These are phyloP conservation scores for Nomada lathburiana DNA, from an alignment of 2,888 invertebrate genomes.

Conservation along the genomic window DNA sequence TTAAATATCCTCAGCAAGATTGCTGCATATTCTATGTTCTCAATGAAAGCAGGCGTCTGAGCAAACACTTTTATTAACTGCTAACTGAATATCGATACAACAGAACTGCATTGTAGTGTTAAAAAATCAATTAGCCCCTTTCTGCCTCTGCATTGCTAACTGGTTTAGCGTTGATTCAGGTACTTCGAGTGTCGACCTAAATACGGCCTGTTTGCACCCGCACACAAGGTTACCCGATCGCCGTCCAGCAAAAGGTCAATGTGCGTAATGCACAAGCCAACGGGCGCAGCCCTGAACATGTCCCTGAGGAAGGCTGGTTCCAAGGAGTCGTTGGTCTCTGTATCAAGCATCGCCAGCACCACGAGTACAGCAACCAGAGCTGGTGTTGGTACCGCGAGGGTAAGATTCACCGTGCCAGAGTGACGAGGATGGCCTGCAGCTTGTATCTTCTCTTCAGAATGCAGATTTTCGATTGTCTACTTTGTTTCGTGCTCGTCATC, in stretches of 20 bases:
- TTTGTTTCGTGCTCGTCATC: background rate
- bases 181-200: constrained; percentile 97
- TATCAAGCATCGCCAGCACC: constrained; percentile 82
- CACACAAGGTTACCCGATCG: constrained; percentile 94
- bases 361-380: constrained; percentile 85
- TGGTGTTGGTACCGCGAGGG: constrained; percentile 87
- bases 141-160: constrained; percentile 56
- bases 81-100: background rate
- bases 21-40: too few species aligned
- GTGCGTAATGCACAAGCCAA: constrained; percentile 87
- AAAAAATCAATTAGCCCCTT: constrained; percentile 4
- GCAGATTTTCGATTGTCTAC: constrained; percentile 44
- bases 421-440: constrained; percentile 62
- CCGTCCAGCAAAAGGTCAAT: constrained; percentile 90
- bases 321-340: constrained; percentile 92
- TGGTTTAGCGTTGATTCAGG: constrained; percentile 85
- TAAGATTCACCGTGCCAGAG: constrained; percentile 87
- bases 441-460: constrained; percentile 46
- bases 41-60: too few species aligned
- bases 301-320: constrained; percentile 91
- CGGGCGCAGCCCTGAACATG: constrained; percentile 86
- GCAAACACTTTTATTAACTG: background rate
- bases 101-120: background rate
- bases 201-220: constrained; percentile 97
- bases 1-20: too few species aligned